Conservation (phyloP, 23 tunicate species). For the Halocynthia aurantium region DNA sequence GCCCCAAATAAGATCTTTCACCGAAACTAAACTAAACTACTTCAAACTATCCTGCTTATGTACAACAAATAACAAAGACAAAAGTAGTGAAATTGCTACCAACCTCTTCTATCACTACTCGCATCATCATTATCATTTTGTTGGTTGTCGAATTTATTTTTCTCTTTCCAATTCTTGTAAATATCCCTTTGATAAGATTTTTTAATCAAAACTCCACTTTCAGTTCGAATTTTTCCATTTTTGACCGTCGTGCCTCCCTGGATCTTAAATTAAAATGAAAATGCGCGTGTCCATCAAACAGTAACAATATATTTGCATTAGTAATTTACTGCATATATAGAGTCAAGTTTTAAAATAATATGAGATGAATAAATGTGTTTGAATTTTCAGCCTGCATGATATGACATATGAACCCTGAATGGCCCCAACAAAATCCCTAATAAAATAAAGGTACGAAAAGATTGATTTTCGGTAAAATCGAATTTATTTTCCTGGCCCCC, state of each 20-base stretch:
- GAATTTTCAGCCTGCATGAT: too few species aligned
- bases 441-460: too few species aligned
- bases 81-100: background rate
- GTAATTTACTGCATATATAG: too few species aligned
- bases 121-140: slow-evolving; percentile 23
- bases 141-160: slow-evolving; percentile 54
- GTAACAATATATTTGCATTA: too few species aligned
- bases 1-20: background rate
- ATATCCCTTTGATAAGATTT: slow-evolving; percentile 79
- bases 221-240: slow-evolving; percentile 86
- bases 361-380: background rate
- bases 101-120: slow-evolving; percentile 14
- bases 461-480: too few species aligned
- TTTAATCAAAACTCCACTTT: slow-evolving; percentile 87
- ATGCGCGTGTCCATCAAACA: background rate
- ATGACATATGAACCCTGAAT: too few species aligned
- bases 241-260: slow-evolving; percentile 11
- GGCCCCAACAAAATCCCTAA: too few species aligned
- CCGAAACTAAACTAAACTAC: too few species aligned
- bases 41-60: too few species aligned
- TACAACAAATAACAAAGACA: background rate
- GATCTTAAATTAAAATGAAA: background rate
- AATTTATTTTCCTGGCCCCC: too few species aligned
- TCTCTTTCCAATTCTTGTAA: slow-evolving; percentile 88
- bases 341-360: background rate